A percentile compares a stretch with the other conserved stretches of the same genome.
Conservation (phyloP, 2,113 vertebrate genomes). For the Oryzias celebensis region DNA sequence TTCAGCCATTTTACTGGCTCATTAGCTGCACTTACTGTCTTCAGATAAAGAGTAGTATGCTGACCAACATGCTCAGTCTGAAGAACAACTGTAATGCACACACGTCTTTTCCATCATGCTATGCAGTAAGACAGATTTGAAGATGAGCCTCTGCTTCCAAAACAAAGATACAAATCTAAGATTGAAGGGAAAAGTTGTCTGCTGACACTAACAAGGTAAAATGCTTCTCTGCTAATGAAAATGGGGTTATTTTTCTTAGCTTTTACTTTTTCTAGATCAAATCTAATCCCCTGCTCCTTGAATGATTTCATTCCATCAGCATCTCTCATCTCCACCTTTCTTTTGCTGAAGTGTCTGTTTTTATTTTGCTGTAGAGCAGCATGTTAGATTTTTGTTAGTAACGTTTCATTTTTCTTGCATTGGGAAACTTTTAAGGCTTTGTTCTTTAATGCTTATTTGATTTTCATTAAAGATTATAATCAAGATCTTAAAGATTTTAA, state of each 20-base stretch:
- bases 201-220: constrained; percentile 26
- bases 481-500: not conserved
- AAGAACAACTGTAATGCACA: constrained; percentile 45
- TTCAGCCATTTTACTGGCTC: constrained; percentile 24
- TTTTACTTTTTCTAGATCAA: constrained; percentile 11
- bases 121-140: constrained; percentile 45
- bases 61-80: constrained; percentile 38
- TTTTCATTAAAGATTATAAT: constrained; percentile 27
- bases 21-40: constrained; percentile 24
- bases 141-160: constrained; percentile 6
- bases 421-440: constrained; percentile 19
- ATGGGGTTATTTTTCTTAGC: constrained; percentile 5
- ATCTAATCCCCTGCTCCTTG: constrained; percentile 12
- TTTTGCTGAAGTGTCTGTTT: constrained; percentile 8
- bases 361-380: constrained; percentile 8
- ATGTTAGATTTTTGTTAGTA: not conserved
- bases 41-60: constrained; percentile 12
- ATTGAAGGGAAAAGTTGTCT: constrained; percentile 21
- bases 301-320: constrained; percentile 21
- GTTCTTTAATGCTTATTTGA: constrained; percentile 23
- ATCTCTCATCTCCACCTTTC: constrained; percentile 36
- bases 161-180: not conserved
- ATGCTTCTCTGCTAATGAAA: constrained; percentile 24
- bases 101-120: constrained; percentile 20
- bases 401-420: constrained; percentile 13